Evolutionary conservation across 2,113 vertebrate genomes (phyloP).

Genomic region (Cepphus grylle): DNA sequence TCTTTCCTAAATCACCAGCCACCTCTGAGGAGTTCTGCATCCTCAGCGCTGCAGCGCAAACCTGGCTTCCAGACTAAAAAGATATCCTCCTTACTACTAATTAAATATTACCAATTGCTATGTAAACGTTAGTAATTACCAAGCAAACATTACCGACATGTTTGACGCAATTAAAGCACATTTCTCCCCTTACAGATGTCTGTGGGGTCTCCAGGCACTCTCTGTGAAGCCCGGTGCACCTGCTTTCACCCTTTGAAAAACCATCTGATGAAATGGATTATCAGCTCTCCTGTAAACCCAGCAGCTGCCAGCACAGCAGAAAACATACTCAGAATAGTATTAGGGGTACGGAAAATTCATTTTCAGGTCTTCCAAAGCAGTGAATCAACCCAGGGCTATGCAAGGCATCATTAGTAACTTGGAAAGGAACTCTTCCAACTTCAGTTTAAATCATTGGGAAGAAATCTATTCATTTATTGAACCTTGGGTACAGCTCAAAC

Average conservation of each 20-base stretch:
- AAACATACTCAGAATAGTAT: not conserved
- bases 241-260: not conserved
- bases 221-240: not conserved
- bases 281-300: not conserved
- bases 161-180: not conserved
- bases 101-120: not conserved
- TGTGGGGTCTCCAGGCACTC: not conserved
- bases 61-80: not conserved
- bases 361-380: not conserved
- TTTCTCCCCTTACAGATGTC: not conserved
- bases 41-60: not conserved
- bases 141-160: not conserved
- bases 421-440: not conserved
- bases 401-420: not conserved
- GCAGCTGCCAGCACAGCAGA: not conserved
- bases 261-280: not conserved
- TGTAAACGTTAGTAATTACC: not conserved
- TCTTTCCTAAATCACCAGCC: not conserved
- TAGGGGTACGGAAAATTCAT: not conserved
- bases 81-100: not conserved
- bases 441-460: not conserved
- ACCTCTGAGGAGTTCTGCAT: not conserved
- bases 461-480: not conserved
- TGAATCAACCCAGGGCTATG: not conserved
- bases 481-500: not conserved